Base-by-base conservation (phyloP, 2,113 vertebrate genomes). In the Stercorarius parasiticus region DNA sequence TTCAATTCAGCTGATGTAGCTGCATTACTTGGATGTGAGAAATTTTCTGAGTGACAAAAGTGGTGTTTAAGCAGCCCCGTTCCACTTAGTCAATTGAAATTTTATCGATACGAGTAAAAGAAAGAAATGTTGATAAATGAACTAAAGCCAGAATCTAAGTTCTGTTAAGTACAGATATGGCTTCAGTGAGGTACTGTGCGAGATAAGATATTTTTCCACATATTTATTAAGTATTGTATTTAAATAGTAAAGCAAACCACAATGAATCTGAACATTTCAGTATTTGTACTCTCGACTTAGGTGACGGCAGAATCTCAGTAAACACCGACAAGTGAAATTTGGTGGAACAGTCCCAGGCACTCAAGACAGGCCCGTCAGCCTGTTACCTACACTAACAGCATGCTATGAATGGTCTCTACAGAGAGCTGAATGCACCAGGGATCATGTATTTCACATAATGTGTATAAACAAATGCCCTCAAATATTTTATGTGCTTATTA, bases 261-360 rank as follows among this genome's bases (percentile, higher is more conserved):
- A 85, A 43, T 6, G 62, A 82, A 82, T 7, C 18, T 4, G n/a
- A 86, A 26, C 3, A 4, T 59, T 72, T 64, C 62, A 55, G 21
- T 62, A 42, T 42, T 6, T 80, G 32, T 64, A 56, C 55, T 73
- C 34, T 21, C 74, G 40, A 66, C 23, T n/a, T 43, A 27, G 22
- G 47, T 18, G 25, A 56, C 0, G 1, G 29, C 20, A 18, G 36
- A 45, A 73, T 29, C 43, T 65, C 84, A 73, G 40, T 22, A 25
- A 82, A 62, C 21, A 71, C 3, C 1, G 2, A 14, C 0, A 1
- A n/a, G 0, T 5, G 17, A 49, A 58, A 69, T 67, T n/a, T 30
- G 47, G 45, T 38, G 34, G 40, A 78, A 66, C 30, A 49, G 72
- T 42, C 4, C 53, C 45, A 47, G 4, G 17, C 18, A 26, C 23